phyloP scores from a whole-genome alignment of 92 coral and sea anemone species.

The Ricordea florida region DNA sequence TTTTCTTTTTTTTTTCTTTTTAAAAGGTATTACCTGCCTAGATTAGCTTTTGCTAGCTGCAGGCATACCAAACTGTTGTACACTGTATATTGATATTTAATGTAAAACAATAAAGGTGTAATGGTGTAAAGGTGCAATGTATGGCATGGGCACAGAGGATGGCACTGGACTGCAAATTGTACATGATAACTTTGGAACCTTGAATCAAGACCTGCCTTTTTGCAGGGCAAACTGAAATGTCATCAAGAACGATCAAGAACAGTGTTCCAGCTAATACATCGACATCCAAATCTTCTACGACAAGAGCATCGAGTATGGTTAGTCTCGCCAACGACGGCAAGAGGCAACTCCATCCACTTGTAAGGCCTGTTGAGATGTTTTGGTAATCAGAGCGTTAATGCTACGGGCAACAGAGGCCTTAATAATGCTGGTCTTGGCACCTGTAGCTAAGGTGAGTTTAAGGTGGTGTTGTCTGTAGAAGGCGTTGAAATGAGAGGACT shows the following conservation, averaged over 20 bases:
- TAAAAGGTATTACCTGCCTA: too few relatives aligned
- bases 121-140: too few relatives aligned
- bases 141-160: conserved; percentile 9
- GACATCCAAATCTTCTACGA: conserved; percentile 8
- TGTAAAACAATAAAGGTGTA: too few relatives aligned
- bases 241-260: not conserved
- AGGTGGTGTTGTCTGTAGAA: conserved; percentile 21
- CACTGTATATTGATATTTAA: too few relatives aligned
- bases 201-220: not conserved
- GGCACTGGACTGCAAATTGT: not conserved
- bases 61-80: too few relatives aligned
- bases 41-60: too few relatives aligned
- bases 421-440: conserved; percentile 30
- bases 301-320: not conserved
- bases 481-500: conserved; percentile 10
- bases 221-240: conserved; percentile 6
- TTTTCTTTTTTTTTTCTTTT: too few relatives aligned
- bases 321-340: conserved; percentile 3
- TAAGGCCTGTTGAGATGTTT: conserved; percentile 12
- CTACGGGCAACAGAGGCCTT: not conserved
- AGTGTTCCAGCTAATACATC: conserved; percentile 9
- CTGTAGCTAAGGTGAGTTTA: conserved; percentile 14
- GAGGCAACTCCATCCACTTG: conserved; percentile 10
- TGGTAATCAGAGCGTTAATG: not conserved
- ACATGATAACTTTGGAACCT: not conserved